Evolutionary conservation across 2,797 vertebrate genomes (phyloP).

Genomic region (Pteropus rufus): DNA sequence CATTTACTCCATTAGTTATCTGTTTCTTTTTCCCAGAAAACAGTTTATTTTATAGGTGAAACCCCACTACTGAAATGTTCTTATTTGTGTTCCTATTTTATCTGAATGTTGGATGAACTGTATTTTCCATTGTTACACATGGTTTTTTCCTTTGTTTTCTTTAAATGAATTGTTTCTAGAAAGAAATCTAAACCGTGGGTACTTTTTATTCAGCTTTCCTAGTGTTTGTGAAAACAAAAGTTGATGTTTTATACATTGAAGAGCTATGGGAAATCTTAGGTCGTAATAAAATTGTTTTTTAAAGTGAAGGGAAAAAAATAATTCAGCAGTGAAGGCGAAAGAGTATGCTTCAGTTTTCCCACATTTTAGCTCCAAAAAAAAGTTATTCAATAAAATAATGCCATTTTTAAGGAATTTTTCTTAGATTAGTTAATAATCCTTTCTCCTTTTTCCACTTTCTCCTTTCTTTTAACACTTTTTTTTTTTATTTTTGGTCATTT

Average conservation of each 20-base stretch:
- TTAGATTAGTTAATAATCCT: not conserved
- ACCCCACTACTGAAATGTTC: constrained; percentile 22
- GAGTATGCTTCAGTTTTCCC: constrained; percentile 76
- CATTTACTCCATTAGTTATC: not conserved
- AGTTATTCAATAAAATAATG: constrained; percentile 54
- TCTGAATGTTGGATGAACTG: constrained; percentile 64
- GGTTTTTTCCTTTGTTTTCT: constrained; percentile 71
- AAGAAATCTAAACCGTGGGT: constrained; percentile 72
- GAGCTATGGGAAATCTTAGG: constrained; percentile 78
- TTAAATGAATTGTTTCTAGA: constrained; percentile 76
- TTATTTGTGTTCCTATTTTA: constrained; percentile 45
- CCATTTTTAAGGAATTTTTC: constrained; percentile 59
- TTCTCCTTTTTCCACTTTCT: not conserved
- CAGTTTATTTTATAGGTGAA: not conserved
- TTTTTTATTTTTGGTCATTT: not conserved
- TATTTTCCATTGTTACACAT: constrained; percentile 72
- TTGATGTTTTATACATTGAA: constrained; percentile 60
- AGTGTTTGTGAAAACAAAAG: constrained; percentile 78
- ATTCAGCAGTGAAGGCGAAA: constrained; percentile 63
- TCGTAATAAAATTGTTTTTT: constrained; percentile 67
- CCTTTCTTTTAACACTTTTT: not conserved
- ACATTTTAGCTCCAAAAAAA: constrained; percentile 62
- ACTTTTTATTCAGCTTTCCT: constrained; percentile 74
- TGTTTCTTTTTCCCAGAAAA: constrained; percentile 1
- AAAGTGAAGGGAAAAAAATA: constrained; percentile 68